Evolutionary conservation across 2,113 vertebrate genomes (phyloP), one percentile per base, ranked within the genome.

Genomic region (Neopipo cinnamomea): DNA sequence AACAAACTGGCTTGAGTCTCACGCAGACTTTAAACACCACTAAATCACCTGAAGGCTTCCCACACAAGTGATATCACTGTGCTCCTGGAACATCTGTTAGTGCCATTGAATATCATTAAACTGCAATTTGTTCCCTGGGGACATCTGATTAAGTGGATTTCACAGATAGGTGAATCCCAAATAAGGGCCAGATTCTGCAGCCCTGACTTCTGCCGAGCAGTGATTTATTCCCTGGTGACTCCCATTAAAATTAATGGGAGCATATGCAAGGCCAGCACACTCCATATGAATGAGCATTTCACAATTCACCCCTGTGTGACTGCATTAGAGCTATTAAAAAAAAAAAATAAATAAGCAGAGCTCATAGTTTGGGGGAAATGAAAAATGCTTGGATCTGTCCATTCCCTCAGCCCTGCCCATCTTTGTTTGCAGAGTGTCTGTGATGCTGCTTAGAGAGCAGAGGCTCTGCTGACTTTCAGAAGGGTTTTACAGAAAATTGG

Each of bases 51-150:
- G 28, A 68, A 90, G 78, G 35, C 85, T 85, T 88, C 62, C 80
- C 24, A 6, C 72, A 59, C 52, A 30, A 58, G 58, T 10, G 86
- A 47, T 71, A 44, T 22, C 74, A 68, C 95, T 70, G 9, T 71
- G 72, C 85, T 85, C 75, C 85, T 72, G 75, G 61, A 93, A 71
- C 96, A 95, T 75, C 95, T 96, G 95, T 41, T 78, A 81, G 76
- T 78, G 75, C 85, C 78, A 88, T 96, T 91, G 96, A 91, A 68
- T 63, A 61, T 44, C 90, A 94, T 65, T 81, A 93, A 91, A 59
- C 18, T 63, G 59, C 89, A 78, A 2, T 5, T 80, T 52, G 24
- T 20, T 81, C 93, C 92, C 79, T 46, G 56, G 78, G 55, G 95
- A 88, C 22, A 15, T 28, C 87, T 90, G 90, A 94, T 90, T 47